Evolutionary conservation across 2,113 vertebrate genomes (phyloP), one percentile per base, ranked within the genome.

Genomic region (Struthio camelus): DNA sequence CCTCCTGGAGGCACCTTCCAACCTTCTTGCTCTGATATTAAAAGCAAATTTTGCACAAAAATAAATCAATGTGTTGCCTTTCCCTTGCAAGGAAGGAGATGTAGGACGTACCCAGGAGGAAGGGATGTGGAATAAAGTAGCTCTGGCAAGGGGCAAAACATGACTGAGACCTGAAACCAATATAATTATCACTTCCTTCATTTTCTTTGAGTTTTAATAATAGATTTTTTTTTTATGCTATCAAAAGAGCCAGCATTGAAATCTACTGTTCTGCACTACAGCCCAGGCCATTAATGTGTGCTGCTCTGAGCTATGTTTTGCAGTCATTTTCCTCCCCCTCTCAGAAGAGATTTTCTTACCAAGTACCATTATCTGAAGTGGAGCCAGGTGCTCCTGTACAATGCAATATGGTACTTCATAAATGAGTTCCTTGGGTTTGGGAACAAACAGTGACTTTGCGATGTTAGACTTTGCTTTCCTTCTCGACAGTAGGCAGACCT

Each of bases 141-240:
- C 71, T 80, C 44, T 56, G 51, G 48, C 70, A 93, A 65, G 40
- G 44, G 62, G 34, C n/a, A 77, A 82, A 67, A 81, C 3, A 4
- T 72, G 66, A 25, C 69, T 17, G 53, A 82, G 85, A 17, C 62
- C 13, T 40, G 36, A 93, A 83, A 58, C 54, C 34, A 58, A 24
- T 77, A 17, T 70, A 38, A 40, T 78, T 42, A 48, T 75, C 27
- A n/a, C 42, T 94, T 91, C 62, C 40, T 89, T 92, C 61, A 44
- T 93, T 90, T 56, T 80, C 53, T 93, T 89, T 69, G 85, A 90
- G 64, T 93, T 81, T 90, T 96, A 82, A 69, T 80, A 80, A 16
- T 42, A 59, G 42, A 34, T 18, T 9, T 44, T 18, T 78, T 70
- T 61, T 3, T 10, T 11, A 36, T 0, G 8, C 50, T 79, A 0